Conservation (phyloP, 2,113 vertebrate species). For the Hystrix cristata region DNA sequence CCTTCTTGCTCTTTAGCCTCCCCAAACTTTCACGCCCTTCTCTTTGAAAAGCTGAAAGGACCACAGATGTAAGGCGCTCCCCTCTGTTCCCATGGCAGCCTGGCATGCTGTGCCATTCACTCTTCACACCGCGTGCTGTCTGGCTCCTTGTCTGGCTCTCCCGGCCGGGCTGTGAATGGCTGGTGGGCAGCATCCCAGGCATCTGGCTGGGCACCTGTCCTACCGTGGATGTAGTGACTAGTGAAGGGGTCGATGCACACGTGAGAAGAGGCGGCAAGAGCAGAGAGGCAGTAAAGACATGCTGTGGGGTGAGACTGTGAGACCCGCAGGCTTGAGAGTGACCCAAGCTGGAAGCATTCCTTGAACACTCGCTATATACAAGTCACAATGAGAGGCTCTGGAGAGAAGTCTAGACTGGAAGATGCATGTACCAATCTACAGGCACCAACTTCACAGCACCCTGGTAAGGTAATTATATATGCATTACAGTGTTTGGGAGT, state of each 20-base stretch:
- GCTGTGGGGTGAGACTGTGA: fast-evolving
- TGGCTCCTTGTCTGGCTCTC: conserved; percentile 71
- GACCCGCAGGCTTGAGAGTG: background rate
- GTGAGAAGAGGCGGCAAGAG: background rate
- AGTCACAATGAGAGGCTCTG: background rate
- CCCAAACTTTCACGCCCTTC: background rate
- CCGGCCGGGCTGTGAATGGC: conserved; percentile 66
- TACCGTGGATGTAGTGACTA: no score
- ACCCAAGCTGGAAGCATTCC: background rate
- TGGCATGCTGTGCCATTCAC: background rate
- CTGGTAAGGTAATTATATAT: background rate
- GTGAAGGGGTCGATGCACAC: background rate
- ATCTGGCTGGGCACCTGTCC: conserved; percentile 54
- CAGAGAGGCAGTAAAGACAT: background rate
- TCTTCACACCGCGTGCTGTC: conserved; percentile 37
- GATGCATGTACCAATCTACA: background rate
- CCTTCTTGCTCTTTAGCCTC: background rate
- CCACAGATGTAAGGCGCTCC: conserved; percentile 36
- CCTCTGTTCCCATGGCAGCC: conserved; percentile 80
- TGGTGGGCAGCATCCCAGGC: background rate
- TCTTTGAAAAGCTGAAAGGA: conserved; percentile 42
- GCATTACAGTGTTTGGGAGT: background rate
- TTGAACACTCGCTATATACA: background rate
- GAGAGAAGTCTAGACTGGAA: background rate
- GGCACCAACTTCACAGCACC: background rate